Percentiles rank a stretch among this genome's conserved stretches.
Conservation (phyloP, 2,113 vertebrate species). For the Columba livia region DNA sequence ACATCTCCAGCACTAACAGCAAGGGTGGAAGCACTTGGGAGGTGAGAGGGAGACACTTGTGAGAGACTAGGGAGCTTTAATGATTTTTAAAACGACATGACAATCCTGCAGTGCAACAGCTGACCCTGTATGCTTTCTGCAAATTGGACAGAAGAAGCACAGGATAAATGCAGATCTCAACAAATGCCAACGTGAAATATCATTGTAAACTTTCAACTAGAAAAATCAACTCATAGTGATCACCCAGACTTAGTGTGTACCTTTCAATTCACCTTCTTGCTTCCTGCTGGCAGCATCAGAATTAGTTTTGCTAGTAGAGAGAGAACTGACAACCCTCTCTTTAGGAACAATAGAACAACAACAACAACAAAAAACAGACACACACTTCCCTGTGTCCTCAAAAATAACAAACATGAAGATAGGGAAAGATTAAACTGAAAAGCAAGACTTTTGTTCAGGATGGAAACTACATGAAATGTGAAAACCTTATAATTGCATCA, state of each 20-base stretch:
- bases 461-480: background rate
- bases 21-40: background rate
- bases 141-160: background rate
- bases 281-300: background rate
- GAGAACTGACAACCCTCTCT: background rate
- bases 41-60: background rate
- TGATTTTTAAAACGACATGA: background rate
- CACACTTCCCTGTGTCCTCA: background rate
- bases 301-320: background rate
- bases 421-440: background rate
- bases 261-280: background rate
- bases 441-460: background rate
- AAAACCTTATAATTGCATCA: background rate
- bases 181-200: background rate
- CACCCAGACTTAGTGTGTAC: background rate
- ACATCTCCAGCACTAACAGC: background rate
- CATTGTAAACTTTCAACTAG: background rate
- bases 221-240: background rate
- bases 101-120: background rate
- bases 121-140: background rate
- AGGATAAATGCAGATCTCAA: background rate
- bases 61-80: background rate
- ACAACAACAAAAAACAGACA: background rate
- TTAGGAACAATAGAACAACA: background rate
- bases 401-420: background rate